phyloP scores from a whole-genome alignment of 2,113 vertebrate genomes.

The Campylorhamphus procurvoides region DNA sequence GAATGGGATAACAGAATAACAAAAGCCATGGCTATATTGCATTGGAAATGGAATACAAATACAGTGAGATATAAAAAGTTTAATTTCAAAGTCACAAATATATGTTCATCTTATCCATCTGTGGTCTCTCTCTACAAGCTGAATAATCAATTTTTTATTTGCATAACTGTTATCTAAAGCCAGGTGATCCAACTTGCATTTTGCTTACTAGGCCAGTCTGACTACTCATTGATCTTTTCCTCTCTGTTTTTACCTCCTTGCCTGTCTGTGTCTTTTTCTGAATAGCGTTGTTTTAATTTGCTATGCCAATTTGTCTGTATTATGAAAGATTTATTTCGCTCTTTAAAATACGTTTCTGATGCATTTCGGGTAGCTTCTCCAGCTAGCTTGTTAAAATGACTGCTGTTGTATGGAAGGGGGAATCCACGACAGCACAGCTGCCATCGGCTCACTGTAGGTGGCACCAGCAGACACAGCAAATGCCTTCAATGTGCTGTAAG shows the following conservation, averaged over 20 bases:
- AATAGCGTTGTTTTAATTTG: background rate
- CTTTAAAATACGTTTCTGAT: background rate
- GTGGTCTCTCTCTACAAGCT: background rate
- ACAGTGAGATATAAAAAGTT: background rate
- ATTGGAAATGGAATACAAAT: background rate
- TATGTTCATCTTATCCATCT: background rate
- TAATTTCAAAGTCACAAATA: background rate
- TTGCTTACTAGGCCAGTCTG: background rate
- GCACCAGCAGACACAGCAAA: slow-evolving; percentile 30
- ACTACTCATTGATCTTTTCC: background rate
- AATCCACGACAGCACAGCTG: background rate
- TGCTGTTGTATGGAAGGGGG: background rate
- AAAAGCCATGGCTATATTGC: background rate
- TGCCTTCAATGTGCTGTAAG: background rate
- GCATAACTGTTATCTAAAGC: background rate
- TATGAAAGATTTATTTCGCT: background rate
- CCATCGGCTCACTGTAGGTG: slow-evolving; percentile 27
- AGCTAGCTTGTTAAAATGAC: background rate
- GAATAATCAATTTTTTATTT: background rate
- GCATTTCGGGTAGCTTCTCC: background rate
- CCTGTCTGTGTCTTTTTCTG: background rate
- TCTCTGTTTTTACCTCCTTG: background rate
- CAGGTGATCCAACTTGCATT: background rate
- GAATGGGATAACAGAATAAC: background rate
- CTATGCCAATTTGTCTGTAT: background rate